These are phyloP conservation scores for Cylindroiulus punctatus DNA, from an alignment of 2,888 invertebrate species.

Conservation along the genomic window DNA sequence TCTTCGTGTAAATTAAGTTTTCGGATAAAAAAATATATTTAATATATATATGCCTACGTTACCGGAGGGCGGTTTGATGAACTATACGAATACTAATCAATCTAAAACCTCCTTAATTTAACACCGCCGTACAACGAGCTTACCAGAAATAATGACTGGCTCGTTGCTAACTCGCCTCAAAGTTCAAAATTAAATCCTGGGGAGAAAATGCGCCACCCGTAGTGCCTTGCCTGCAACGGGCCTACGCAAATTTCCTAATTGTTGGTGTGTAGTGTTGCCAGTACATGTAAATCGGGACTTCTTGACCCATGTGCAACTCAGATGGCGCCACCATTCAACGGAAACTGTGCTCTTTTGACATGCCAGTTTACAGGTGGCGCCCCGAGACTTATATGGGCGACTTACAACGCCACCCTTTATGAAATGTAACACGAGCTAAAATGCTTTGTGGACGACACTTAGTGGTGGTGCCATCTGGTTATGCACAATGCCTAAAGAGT, in stretches of 20 bases:
- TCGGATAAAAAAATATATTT: slow-evolving; percentile 11
- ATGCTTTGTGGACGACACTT: no score
- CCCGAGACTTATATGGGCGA: no score
- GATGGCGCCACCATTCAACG: no score
- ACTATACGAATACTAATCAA: slow-evolving; percentile 35
- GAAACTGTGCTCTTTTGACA: no score
- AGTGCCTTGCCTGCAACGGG: neutral
- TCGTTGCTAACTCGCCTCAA: slow-evolving; percentile 2
- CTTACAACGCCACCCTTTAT: no score
- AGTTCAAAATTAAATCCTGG: slow-evolving; percentile 35
- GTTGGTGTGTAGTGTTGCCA: neutral
- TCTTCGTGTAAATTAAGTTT: slow-evolving; percentile 50
- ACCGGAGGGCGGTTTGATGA: slow-evolving; percentile 36
- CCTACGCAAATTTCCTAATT: slow-evolving; percentile 7
- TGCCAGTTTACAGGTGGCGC: no score
- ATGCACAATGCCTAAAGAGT: no score
- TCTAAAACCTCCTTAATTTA: slow-evolving; percentile 25
- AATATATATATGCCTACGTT: slow-evolving; percentile 1
- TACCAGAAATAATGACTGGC: slow-evolving; percentile 24
- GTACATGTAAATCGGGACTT: no score
- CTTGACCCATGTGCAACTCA: no score
- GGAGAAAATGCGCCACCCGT: neutral
- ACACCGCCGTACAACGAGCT: neutral
- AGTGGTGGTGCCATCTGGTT: no score
- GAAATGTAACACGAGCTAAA: no score